phyloP scores from a whole-genome alignment of 2,888 invertebrate species.

The Apodemia hepburni region DNA sequence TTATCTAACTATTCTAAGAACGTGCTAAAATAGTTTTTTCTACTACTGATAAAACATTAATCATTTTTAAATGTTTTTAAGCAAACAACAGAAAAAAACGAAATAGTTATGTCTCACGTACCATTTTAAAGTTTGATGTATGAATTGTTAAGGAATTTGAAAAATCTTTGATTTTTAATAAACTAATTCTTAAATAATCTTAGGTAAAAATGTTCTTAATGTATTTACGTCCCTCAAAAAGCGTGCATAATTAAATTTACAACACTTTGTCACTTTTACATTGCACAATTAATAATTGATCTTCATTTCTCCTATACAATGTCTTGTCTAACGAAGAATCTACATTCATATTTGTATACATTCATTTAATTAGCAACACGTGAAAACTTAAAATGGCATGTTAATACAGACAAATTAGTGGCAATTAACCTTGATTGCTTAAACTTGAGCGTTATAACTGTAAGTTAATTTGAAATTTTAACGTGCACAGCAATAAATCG shows the following conservation, averaged over 20 bases:
- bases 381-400: neutral
- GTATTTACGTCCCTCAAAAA: too few relatives aligned
- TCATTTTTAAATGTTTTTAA: neutral
- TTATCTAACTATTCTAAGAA: neutral
- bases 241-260: too few relatives aligned
- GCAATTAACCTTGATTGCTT: neutral
- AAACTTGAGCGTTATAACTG: neutral
- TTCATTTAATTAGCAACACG: neutral
- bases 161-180: neutral
- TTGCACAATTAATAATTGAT: too few relatives aligned
- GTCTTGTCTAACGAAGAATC: neutral
- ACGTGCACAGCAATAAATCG: neutral
- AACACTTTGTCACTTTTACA: too few relatives aligned
- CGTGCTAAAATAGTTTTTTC: slow-evolving; percentile 1
- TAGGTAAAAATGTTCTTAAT: neutral
- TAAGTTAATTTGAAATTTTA: neutral
- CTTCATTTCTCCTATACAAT: neutral
- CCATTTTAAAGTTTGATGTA: neutral
- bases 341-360: neutral
- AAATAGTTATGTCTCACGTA: slow-evolving; percentile 1
- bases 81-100: neutral
- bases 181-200: neutral
- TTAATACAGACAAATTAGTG: neutral
- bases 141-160: neutral
- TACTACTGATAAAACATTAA: slow-evolving; percentile 4